These are phyloP conservation scores for Hydrozoanthus tunicans DNA, from an alignment of 64 coral and sea anemone species.

Conservation along the genomic window DNA sequence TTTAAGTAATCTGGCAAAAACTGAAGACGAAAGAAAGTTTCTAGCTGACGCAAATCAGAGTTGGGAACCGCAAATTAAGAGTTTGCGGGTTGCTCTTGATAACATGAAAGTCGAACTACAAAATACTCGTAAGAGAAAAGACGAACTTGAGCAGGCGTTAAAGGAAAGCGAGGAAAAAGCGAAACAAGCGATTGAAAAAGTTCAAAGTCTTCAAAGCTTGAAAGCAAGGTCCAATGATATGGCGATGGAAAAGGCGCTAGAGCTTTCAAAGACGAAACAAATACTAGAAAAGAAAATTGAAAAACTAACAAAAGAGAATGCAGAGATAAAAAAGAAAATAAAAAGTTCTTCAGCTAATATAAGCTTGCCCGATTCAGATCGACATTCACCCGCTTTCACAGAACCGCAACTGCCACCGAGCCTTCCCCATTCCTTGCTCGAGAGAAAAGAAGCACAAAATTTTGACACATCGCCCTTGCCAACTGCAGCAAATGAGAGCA, in stretches of 20 bases:
- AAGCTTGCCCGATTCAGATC: background rate
- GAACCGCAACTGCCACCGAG: constrained; percentile 3
- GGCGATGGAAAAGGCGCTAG: constrained; percentile 93
- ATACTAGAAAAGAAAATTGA: constrained; percentile 89
- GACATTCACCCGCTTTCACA: background rate
- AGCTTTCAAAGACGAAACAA: constrained; percentile 81
- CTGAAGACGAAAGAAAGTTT: constrained; percentile 39
- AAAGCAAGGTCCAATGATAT: constrained; percentile 84
- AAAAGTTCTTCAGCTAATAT: constrained; percentile 11
- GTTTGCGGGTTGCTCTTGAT: constrained; percentile 51
- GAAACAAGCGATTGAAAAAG: constrained; percentile 47
- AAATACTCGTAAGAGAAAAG: constrained; percentile 35
- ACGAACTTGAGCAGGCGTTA: constrained; percentile 51
- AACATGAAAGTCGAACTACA: constrained; percentile 65
- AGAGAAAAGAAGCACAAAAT: background rate
- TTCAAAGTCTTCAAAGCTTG: constrained; percentile 58
- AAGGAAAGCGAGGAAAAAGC: constrained; percentile 45
- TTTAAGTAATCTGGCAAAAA: constrained; percentile 51
- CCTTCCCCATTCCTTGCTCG: background rate
- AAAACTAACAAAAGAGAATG: constrained; percentile 88
- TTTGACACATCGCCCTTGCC: background rate
- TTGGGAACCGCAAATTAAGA: constrained; percentile 59
- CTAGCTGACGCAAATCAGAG: constrained; percentile 38
- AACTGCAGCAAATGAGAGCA: background rate
- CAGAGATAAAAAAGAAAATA: constrained; percentile 82